Base-by-base conservation (phyloP, 2,113 vertebrate genomes). In the Spilogale gracilis region DNA sequence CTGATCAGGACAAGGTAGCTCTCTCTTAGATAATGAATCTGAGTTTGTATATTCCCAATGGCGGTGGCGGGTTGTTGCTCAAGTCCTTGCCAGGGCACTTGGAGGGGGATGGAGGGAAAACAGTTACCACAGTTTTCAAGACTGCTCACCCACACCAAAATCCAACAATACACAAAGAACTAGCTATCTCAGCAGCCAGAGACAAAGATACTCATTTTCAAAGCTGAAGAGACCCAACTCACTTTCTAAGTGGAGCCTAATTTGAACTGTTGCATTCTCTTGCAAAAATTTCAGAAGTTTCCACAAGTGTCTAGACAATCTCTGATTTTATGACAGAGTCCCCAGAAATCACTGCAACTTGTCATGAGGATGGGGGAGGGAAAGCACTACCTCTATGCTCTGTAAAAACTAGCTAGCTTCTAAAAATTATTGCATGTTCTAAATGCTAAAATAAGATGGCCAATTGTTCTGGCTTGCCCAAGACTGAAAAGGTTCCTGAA, bases 261-360 rank as follows among this genome's bases (percentile, higher is more conserved):
- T 32, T 27, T 20, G 18, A 83, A 30, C 21, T 50, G 23, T 17
- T 21, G 27, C 3, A n/a, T 60, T 65, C 91, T 79, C 74, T 83
- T 65, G 16, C 52, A 87, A 13, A 25, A 92, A 81, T 76, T 61
- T 93, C 61, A 14, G 10, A 95, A 89, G 60, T 89, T 89, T 96
- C 30, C 74, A 1, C 1, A 2, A 74, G 30, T 23, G 20, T 60
- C 9, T 43, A 88, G 58, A 95, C 25, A 91, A 79, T 38, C 18
- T 93, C 89, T 90, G 61, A 20, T 94, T 97, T 69, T 76, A 92
- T 4, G 45, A 93, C 58, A 95, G 67, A 96, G 61, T 94, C 80
- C 8, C n/a, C 63, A 88, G 82, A 89, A 96, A 83, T 38, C n/a
- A 79, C 45, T 0, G 3, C 45, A 60, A 69, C 45, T 27, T 54